Conservation (phyloP, 2,113 vertebrate genomes). For the Coreoperca whiteheadi region DNA sequence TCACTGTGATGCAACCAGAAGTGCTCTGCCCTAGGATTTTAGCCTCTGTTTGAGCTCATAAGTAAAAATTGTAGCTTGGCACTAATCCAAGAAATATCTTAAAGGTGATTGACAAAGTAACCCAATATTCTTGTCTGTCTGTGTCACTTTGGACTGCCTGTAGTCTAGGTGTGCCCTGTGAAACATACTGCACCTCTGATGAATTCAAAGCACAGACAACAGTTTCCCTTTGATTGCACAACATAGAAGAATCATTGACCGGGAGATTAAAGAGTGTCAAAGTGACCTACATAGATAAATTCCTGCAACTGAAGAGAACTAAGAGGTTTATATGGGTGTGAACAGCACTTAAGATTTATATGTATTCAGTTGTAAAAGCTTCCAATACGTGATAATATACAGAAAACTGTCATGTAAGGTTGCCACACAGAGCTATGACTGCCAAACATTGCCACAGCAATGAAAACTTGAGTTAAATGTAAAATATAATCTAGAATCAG, state of each 20-base stretch:
- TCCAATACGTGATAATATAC: background rate
- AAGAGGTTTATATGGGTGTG: background rate
- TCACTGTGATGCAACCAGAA: background rate
- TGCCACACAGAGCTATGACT: background rate
- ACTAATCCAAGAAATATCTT: background rate
- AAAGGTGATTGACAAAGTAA: background rate
- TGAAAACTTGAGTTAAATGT: background rate
- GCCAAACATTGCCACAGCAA: background rate
- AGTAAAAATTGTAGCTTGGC: background rate
- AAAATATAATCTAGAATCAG: background rate
- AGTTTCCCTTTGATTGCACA: background rate
- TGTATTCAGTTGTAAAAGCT: background rate
- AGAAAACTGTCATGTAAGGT: background rate
- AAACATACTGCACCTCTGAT: background rate
- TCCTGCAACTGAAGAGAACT: background rate
- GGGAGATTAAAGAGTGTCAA: background rate
- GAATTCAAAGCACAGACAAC: background rate
- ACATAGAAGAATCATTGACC: background rate
- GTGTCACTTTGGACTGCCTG: background rate
- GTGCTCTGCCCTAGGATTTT: constrained; percentile 8
- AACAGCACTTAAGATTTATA: background rate
- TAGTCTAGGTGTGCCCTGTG: too few species aligned
- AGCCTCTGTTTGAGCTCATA: constrained; percentile 6
- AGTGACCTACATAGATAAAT: constrained; percentile 28
- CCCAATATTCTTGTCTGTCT: background rate